Evolutionary conservation across 1,140 invertebrate genomes (phyloP).

Genomic region (Drosophila bipectinata): DNA sequence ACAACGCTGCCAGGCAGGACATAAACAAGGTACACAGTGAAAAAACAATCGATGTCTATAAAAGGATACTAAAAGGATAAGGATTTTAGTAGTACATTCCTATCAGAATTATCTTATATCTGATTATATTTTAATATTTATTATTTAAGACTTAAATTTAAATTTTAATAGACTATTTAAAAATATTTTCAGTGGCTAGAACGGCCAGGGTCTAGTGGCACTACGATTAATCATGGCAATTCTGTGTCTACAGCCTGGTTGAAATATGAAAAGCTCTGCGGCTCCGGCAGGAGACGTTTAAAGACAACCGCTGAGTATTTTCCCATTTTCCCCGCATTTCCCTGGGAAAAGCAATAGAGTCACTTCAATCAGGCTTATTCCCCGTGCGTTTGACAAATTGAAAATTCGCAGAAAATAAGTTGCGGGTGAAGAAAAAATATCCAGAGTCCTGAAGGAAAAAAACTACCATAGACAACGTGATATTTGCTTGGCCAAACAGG

Average conservation of each 20-base stretch:
- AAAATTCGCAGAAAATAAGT: slow-evolving; percentile 69
- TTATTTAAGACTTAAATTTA: neutral
- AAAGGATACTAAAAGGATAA: no score
- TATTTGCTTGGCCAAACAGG: slow-evolving; percentile 53
- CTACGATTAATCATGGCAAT: slow-evolving; percentile 78
- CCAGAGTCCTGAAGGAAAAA: neutral
- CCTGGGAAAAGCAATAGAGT: slow-evolving; percentile 37
- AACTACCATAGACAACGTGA: slow-evolving; percentile 29
- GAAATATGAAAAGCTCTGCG: slow-evolving; percentile 47
- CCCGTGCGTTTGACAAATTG: slow-evolving; percentile 77
- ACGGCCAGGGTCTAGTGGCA: slow-evolving; percentile 16
- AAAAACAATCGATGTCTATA: neutral
- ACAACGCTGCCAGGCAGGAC: slow-evolving; percentile 22
- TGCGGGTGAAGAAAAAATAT: slow-evolving; percentile 2
- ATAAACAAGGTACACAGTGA: slow-evolving; percentile 10
- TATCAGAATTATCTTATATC: neutral
- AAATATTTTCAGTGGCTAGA: neutral
- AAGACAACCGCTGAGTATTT: slow-evolving; percentile 42
- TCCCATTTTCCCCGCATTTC: slow-evolving; percentile 21
- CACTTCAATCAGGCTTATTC: slow-evolving; percentile 79
- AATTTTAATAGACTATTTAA: no score
- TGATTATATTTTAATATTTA: neutral
- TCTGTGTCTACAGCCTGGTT: slow-evolving; percentile 26
- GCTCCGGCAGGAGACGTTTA: slow-evolving; percentile 36
- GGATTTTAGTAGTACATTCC: no score